These are phyloP conservation scores for Hetaerina titia DNA, from an alignment of 2,888 invertebrate species.

Conservation along the genomic window DNA sequence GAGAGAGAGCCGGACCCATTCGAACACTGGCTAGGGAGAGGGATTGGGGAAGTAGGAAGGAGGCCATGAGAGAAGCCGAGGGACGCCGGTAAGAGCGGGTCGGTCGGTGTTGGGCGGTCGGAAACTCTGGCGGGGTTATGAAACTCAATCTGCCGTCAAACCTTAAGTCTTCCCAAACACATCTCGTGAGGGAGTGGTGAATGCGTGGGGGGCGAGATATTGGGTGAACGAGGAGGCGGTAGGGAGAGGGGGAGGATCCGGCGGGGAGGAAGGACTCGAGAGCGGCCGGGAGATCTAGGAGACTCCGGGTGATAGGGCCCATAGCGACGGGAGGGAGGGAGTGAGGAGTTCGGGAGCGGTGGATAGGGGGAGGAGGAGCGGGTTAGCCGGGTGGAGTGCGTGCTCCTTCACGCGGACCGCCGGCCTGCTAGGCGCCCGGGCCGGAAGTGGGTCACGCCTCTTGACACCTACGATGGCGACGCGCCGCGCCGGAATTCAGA, in stretches of 20 bases:
- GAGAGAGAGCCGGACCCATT: background rate
- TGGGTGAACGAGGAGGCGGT: background rate
- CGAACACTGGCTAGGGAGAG: background rate
- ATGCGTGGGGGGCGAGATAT: conserved; percentile 36
- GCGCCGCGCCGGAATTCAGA: conserved; percentile 52
- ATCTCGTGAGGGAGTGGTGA: background rate
- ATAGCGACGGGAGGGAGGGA: background rate
- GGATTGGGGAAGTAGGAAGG: background rate
- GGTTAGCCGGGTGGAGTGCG: background rate
- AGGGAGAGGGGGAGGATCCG: background rate
- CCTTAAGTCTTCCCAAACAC: conserved; percentile 33
- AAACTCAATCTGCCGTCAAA: conserved; percentile 32
- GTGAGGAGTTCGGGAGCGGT: background rate
- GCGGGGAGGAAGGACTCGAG: background rate
- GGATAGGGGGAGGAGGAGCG: background rate
- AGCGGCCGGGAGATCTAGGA: background rate
- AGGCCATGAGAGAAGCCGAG: background rate
- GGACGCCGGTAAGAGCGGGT: background rate
- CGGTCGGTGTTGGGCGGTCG: background rate
- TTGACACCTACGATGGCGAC: conserved; percentile 54
- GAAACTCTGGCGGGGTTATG: conserved; percentile 37
- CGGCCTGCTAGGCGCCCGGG: background rate
- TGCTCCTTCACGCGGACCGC: conserved; percentile 25
- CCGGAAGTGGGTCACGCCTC: conserved; percentile 64
- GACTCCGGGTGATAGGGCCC: background rate